Conservation (phyloP, 2,113 vertebrate species). For the Tylochromis polylepis region DNA sequence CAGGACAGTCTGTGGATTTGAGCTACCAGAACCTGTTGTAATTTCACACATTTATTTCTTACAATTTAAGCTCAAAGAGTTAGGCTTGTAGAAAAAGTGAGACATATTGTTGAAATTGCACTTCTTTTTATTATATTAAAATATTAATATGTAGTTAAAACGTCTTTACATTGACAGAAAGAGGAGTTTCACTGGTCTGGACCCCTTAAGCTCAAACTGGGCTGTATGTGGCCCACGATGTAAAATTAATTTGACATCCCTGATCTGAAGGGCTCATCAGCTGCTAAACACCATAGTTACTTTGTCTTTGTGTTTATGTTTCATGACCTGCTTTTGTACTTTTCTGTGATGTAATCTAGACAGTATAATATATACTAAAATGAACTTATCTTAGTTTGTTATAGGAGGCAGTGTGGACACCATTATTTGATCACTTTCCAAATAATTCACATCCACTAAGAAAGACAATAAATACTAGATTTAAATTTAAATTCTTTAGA, state of each 20-base stretch:
- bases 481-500: background rate
- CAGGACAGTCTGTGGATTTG: too few relatives aligned
- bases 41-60: background rate
- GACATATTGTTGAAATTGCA: background rate
- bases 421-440: background rate
- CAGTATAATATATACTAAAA: background rate
- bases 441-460: background rate
- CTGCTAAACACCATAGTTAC: background rate
- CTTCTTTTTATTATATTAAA: background rate
- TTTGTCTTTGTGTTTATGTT: background rate
- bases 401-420: background rate
- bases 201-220: background rate
- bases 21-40: too few relatives aligned
- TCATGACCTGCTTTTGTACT: background rate
- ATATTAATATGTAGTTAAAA: background rate
- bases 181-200: background rate
- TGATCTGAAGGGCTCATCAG: background rate
- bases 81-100: background rate
- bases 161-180: background rate
- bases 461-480: background rate
- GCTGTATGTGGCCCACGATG: background rate
- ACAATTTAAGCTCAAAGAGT: background rate
- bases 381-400: background rate
- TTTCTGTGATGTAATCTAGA: background rate
- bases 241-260: background rate